phyloP scores from a whole-genome alignment of 2,113 vertebrate genomes.

The Sapajus apella region DNA sequence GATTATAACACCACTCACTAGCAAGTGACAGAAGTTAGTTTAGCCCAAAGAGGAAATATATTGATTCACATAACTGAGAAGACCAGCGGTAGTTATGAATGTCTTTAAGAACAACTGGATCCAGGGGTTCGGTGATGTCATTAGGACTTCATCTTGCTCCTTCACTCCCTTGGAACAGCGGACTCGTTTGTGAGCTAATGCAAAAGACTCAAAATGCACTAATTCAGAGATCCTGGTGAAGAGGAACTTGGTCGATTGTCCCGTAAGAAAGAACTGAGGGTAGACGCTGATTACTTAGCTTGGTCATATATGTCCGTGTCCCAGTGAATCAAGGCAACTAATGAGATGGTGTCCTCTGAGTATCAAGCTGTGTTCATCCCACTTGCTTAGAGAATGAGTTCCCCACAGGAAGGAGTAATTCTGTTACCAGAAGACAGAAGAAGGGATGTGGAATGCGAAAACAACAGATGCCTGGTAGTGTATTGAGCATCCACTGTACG shows the following conservation, averaged over 20 bases:
- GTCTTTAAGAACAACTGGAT: background rate
- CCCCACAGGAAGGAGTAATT: background rate
- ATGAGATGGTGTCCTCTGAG: background rate
- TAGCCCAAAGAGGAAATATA: background rate
- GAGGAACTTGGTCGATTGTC: background rate
- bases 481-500: background rate
- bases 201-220: background rate
- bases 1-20: background rate
- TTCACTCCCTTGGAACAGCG: background rate
- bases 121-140: background rate
- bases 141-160: background rate
- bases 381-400: background rate
- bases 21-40: background rate
- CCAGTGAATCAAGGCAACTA: background rate
- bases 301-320: too few relatives aligned
- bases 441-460: background rate
- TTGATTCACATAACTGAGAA: background rate
- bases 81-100: background rate
- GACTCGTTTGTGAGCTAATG: background rate
- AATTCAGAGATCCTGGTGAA: background rate
- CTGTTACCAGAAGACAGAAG: background rate
- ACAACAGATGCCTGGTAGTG: background rate
- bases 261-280: too few relatives aligned
- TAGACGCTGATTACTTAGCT: background rate
- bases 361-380: background rate